phyloP scores from a whole-genome alignment of 2,888 invertebrate species.

The Hypselothyrea guttata region DNA sequence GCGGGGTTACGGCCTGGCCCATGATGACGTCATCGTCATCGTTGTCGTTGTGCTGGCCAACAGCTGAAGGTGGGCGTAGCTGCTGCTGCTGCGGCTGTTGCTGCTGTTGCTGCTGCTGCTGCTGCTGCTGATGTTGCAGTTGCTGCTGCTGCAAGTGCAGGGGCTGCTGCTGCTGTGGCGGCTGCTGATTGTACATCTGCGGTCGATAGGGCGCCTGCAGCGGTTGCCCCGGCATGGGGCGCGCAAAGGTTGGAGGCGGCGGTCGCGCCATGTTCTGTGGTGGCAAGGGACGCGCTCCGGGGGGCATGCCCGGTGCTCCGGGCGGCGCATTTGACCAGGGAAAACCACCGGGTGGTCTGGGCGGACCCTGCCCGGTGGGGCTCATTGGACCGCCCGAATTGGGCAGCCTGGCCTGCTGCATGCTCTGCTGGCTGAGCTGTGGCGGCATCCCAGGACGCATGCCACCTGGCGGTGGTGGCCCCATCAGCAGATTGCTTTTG shows the following conservation, averaged over 20 bases:
- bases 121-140: constrained; percentile 54
- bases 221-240: constrained; percentile 67
- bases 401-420: constrained; percentile 70
- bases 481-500: constrained; percentile 81
- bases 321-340: constrained; percentile 62
- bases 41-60: constrained; percentile 66
- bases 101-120: constrained; percentile 61
- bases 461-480: constrained; percentile 58
- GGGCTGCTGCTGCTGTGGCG: constrained; percentile 54
- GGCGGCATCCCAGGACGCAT: constrained; percentile 63
- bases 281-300: constrained; percentile 49
- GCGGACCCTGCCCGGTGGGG: constrained; percentile 78
- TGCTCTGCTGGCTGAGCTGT: constrained; percentile 68
- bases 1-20: constrained; percentile 80
- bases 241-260: constrained; percentile 67
- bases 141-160: constrained; percentile 52
- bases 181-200: constrained; percentile 65
- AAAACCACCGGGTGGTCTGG: constrained; percentile 74
- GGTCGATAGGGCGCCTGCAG: constrained; percentile 77
- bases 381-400: constrained; percentile 70
- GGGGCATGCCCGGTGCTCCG: constrained; percentile 54
- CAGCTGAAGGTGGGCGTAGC: constrained; percentile 64
- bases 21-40: constrained; percentile 82
- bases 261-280: constrained; percentile 65
- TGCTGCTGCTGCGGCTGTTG: constrained; percentile 57